phyloP scores from a whole-genome alignment of 2,113 vertebrate genomes.

The Chrysochloris asiatica region DNA sequence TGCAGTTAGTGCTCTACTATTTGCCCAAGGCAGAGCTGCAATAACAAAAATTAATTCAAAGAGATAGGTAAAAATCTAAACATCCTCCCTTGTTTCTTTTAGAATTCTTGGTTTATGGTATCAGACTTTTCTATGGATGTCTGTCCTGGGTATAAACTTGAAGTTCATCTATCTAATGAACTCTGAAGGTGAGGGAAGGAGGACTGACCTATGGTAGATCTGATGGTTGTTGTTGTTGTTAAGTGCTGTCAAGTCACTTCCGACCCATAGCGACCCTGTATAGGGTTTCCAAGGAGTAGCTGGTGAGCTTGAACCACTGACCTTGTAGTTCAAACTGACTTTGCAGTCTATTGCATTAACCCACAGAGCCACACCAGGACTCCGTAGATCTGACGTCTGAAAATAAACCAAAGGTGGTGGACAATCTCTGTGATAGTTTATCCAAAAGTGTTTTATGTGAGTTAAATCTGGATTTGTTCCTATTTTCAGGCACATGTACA shows the following conservation, averaged over 20 bases:
- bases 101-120: not conserved
- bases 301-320: too few relatives aligned
- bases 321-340: too few relatives aligned
- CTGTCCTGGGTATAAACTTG: not conserved
- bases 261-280: too few relatives aligned
- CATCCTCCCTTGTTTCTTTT: slow-evolving; percentile 7
- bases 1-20: not conserved
- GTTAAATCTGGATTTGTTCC: not conserved
- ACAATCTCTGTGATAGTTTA: slow-evolving; percentile 3
- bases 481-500: not conserved
- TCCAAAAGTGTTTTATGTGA: slow-evolving; percentile 7
- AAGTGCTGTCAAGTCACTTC: too few relatives aligned
- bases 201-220: not conserved
- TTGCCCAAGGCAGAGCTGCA: not conserved
- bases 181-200: not conserved
- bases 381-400: too few relatives aligned
- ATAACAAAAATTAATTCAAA: slow-evolving; percentile 22
- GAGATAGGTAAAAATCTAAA: not conserved
- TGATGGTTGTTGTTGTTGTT: too few relatives aligned
- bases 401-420: not conserved
- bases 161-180: not conserved
- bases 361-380: too few relatives aligned
- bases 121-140: not conserved
- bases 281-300: too few relatives aligned
- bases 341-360: too few relatives aligned